phyloP scores from a whole-genome alignment of 92 coral and sea anemone genomes.

The Anthopleura xanthogrammica region DNA sequence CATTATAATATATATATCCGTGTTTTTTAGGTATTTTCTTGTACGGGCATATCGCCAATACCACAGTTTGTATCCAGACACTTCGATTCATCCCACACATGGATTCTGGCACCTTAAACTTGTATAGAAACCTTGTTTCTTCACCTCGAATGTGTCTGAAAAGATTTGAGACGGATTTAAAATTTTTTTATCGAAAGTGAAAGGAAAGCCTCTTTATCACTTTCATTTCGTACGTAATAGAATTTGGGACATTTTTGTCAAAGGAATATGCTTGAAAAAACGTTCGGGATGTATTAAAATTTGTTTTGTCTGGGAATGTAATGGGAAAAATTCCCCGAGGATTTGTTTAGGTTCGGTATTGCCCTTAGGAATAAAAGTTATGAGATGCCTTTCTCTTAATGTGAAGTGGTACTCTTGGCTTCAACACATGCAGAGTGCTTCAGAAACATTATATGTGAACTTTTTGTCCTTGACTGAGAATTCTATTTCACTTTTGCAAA shows the following conservation, averaged over 20 bases:
- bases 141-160: not conserved
- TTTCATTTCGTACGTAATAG: not conserved
- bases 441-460: too few relatives aligned
- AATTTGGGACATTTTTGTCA: not conserved
- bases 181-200: not conserved
- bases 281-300: not conserved
- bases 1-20: too few relatives aligned
- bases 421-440: not conserved
- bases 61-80: not conserved
- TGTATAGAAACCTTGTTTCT: not conserved
- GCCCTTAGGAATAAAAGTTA: too few relatives aligned
- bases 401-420: not conserved
- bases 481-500: too few relatives aligned
- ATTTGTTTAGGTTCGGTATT: too few relatives aligned
- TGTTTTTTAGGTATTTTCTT: not conserved
- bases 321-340: too few relatives aligned
- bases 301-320: too few relatives aligned
- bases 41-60: not conserved
- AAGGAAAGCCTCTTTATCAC: not conserved
- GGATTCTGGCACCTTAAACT: not conserved
- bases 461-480: too few relatives aligned
- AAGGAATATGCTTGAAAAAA: not conserved
- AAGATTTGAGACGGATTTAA: not conserved
- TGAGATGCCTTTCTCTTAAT: not conserved
- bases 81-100: not conserved